These are phyloP conservation scores for Gisinianus flammeolus DNA, from an alignment of 2,888 invertebrate genomes.

Conservation along the genomic window DNA sequence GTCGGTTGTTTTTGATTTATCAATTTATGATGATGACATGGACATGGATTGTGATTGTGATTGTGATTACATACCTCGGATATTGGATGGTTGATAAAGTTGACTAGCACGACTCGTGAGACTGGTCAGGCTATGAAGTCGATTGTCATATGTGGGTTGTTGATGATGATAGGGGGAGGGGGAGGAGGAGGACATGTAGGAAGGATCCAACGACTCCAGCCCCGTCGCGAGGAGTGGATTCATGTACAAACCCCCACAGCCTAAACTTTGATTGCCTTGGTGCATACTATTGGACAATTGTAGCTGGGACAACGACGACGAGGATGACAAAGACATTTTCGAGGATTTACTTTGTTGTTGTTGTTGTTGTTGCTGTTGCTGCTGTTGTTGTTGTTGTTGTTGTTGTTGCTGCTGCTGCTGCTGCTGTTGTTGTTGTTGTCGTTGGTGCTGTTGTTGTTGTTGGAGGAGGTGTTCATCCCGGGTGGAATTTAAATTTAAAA, in stretches of 20 bases:
- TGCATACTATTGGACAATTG: slow-evolving; percentile 6
- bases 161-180: slow-evolving; percentile 34
- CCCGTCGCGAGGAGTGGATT: background rate
- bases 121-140: slow-evolving; percentile 26
- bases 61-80: slow-evolving; percentile 30
- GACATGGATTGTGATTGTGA: background rate
- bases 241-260: slow-evolving; percentile 30
- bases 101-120: slow-evolving; percentile 10
- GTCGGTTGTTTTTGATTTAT: no score
- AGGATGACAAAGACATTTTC: background rate
- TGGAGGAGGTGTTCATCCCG: slow-evolving; percentile 13
- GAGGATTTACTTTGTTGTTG: slow-evolving; percentile 1
- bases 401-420: no score
- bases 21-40: background rate
- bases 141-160: slow-evolving; percentile 8
- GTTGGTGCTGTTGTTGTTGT: background rate
- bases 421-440: background rate
- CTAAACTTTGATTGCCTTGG: slow-evolving; percentile 28
- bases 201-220: slow-evolving; percentile 21
- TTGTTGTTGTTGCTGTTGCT: background rate
- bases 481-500: slow-evolving; percentile 16
- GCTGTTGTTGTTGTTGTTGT: background rate
- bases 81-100: slow-evolving; percentile 29
- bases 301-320: background rate
- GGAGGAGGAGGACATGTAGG: slow-evolving; percentile 26